These are phyloP conservation scores for Bombyx huttoni DNA, from an alignment of 2,888 invertebrate genomes.

Conservation along the genomic window DNA sequence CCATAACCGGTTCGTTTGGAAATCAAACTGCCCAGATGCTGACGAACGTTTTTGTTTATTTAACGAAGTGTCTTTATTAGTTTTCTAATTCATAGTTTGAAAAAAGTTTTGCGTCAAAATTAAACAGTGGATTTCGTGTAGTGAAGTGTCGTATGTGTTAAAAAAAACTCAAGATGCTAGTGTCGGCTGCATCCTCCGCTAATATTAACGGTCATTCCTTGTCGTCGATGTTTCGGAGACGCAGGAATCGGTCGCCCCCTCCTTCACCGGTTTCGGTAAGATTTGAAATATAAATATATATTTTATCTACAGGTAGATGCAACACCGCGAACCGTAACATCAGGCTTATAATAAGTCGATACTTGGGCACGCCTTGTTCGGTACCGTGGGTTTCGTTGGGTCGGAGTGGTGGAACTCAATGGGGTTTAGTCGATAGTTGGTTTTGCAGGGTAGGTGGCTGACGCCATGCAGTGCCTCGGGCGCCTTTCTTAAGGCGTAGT, in stretches of 20 bases:
- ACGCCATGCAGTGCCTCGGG: too few relatives aligned
- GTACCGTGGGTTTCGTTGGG: too few relatives aligned
- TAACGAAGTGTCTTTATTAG: constrained; percentile 16
- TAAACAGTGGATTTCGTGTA: not conserved
- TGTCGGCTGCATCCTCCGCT: constrained; percentile 33
- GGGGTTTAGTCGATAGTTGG: too few relatives aligned
- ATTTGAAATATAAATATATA: constrained; percentile 1
- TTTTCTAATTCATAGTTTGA: not conserved
- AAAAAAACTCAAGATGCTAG: constrained; percentile 33
- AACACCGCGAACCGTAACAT: too few relatives aligned
- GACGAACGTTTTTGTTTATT: constrained; percentile 3
- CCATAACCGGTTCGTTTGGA: too few relatives aligned
- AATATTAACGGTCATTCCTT: constrained; percentile 40
- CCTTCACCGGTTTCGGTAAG: constrained; percentile 27
- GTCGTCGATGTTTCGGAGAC: constrained; percentile 48
- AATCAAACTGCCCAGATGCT: not conserved
- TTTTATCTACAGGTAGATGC: not conserved
- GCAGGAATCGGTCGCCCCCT: constrained; percentile 27
- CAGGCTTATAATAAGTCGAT: too few relatives aligned
- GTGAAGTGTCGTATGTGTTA: constrained; percentile 10
- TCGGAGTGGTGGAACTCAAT: too few relatives aligned
- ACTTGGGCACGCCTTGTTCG: too few relatives aligned
- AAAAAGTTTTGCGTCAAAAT: too few relatives aligned
- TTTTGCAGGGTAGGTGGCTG: too few relatives aligned
- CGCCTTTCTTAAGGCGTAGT: too few relatives aligned